Base-by-base conservation (phyloP, 2,113 vertebrate genomes). In the Etheostoma spectabile region DNA sequence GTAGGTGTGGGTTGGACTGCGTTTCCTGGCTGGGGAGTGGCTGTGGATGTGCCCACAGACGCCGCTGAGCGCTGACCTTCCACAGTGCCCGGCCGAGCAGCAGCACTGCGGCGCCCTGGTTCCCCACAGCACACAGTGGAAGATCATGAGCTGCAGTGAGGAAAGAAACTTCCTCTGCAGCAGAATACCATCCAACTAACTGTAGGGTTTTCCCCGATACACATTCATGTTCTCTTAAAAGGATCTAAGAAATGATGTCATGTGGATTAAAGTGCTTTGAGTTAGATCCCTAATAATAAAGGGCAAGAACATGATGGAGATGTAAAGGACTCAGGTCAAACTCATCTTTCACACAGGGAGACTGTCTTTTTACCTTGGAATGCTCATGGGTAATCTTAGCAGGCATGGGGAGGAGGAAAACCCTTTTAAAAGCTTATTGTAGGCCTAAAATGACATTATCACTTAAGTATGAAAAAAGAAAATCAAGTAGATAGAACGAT, bases 51-150 rank as follows among this genome's bases (percentile, higher is more conserved):
- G 3, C 3, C 6, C 35, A 4, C 0, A 18, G 0, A 1, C 1
- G 15, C 16, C 13, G 6, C 21, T 0, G 2, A 21, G 10, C 3
- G 46, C 22, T 16, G 0, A 14, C 18, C 55, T 72, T 14, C 38
- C 16, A 21, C 7, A 3, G 2, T 71, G 53, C 42, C 52, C 35
- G 2, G 35, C 5, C 33, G n/a, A 27, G 35, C 5, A 27, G 35
- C 35, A 57, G 52, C 35, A 27, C 53, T 71, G 68, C 10, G 68
- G 35, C 3, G 53, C 53, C 16, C 1, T 46, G n/a, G 15, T 4
- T 46, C 1, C 0, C 22, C 0, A 12, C 1, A 1, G 11, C n/a
- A 0, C 0, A 7, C 2, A 21, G 0, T 57, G n/a, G 68, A 45
- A 57, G 10, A 12, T 14, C 21, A 18, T 71, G 53, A 6, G 21